Conservation (phyloP, 2,113 vertebrate species). For the Brienomyrus longianalis region DNA sequence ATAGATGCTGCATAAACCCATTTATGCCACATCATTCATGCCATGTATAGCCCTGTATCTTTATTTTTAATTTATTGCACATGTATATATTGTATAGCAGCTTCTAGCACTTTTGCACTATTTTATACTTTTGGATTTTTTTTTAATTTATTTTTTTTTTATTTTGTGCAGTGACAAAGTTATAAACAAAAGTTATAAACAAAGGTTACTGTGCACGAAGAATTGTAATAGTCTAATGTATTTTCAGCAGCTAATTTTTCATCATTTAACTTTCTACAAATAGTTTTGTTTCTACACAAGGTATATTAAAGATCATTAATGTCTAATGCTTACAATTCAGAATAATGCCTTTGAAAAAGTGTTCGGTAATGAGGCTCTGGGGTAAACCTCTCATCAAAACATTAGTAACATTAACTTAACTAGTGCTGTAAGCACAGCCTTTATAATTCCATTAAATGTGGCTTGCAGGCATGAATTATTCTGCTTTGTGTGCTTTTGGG, state of each 20-base stretch:
- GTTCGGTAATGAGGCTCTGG: background rate
- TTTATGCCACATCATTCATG: background rate
- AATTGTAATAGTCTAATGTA: background rate
- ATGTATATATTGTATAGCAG: background rate
- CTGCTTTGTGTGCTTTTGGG: background rate
- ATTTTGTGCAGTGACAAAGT: background rate
- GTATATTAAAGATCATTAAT: background rate
- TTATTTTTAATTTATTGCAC: background rate
- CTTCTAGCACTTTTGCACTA: background rate
- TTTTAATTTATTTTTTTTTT: background rate
- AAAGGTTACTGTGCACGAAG: background rate
- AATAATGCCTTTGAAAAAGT: background rate
- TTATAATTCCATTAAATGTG: background rate
- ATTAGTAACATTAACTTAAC: background rate
- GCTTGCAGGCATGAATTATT: background rate
- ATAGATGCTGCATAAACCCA: background rate
- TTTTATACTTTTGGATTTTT: background rate
- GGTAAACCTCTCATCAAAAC: background rate
- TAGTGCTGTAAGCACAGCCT: background rate
- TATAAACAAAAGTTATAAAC: background rate
- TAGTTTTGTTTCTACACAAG: background rate
- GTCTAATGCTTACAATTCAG: background rate
- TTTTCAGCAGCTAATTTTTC: background rate
- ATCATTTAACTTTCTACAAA: background rate
- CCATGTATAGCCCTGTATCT: background rate